Conservation (phyloP, 1,140 invertebrate genomes). For the Drosophila lacteicornis region DNA sequence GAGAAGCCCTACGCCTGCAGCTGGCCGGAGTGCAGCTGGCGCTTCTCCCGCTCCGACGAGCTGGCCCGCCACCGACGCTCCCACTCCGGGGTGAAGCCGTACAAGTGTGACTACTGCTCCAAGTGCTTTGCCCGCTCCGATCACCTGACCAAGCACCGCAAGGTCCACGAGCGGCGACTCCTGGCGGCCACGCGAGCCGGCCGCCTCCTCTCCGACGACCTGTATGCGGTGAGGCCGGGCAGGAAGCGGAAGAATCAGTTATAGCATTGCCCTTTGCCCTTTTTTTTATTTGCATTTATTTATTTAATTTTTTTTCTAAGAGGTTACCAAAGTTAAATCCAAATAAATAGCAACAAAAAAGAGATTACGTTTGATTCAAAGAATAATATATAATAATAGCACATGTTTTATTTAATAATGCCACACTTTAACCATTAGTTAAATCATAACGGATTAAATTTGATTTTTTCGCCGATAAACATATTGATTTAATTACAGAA, state of each 20-base stretch:
- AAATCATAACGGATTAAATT: conserved; percentile 6
- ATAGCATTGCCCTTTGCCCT: conserved; percentile 4
- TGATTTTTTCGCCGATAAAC: not conserved
- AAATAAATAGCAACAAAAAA: not conserved
- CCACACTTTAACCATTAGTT: conserved; percentile 2
- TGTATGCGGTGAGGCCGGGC: conserved; percentile 75
- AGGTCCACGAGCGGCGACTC: conserved; percentile 90
- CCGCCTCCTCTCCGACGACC: conserved; percentile 60
- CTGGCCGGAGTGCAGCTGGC: conserved; percentile 97
- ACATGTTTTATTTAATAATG: conserved; percentile 2
- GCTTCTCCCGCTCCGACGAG: conserved; percentile 97
- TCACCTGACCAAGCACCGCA: conserved; percentile 95
- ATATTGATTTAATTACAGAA: conserved; percentile 29
- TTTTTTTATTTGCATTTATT: not conserved
- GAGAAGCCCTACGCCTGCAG: conserved; percentile 97
- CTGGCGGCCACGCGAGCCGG: conserved; percentile 78
- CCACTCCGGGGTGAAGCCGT: conserved; percentile 92
- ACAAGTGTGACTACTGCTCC: conserved; percentile 92
- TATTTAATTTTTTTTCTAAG: not conserved
- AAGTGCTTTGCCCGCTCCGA: conserved; percentile 96
- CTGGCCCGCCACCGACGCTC: conserved; percentile 88
- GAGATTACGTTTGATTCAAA: not conserved
- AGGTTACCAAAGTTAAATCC: not conserved
- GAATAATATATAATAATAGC: too few species aligned
- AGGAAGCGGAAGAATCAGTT: conserved; percentile 81